Conservation (phyloP, 2,113 vertebrate genomes). For the Notarius quadriscutis region DNA sequence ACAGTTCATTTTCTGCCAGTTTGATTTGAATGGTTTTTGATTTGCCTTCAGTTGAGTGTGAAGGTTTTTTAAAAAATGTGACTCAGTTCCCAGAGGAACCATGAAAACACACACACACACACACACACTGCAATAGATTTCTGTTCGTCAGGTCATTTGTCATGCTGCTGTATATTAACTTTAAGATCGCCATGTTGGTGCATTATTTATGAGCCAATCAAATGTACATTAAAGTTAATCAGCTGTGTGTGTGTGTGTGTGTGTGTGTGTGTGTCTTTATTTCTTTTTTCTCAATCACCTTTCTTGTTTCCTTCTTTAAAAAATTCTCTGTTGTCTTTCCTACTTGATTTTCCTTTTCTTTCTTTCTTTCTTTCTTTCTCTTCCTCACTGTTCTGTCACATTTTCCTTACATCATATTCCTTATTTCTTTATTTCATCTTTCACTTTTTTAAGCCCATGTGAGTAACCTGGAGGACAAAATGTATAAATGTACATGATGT, state of each 20-base stretch:
- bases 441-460: neutral
- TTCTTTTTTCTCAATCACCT: neutral
- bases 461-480: neutral
- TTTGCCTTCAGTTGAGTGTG: slow-evolving; percentile 59
- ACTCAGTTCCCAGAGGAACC: neutral
- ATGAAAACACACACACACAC: neutral
- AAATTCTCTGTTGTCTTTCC: too few species aligned
- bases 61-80: slow-evolving; percentile 34
- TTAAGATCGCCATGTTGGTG: slow-evolving; percentile 37
- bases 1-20: neutral
- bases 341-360: neutral
- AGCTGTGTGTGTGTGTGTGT: slow-evolving; percentile 2
- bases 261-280: neutral
- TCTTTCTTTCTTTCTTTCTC: neutral
- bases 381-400: neutral
- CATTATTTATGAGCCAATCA: slow-evolving; percentile 40
- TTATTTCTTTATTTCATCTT: neutral
- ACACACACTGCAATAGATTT: slow-evolving; percentile 55
- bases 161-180: slow-evolving; percentile 58
- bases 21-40: slow-evolving; percentile 66
- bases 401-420: neutral
- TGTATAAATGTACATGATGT: neutral
- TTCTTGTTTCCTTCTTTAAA: too few species aligned
- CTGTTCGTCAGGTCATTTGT: slow-evolving; percentile 63
- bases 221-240: slow-evolving; percentile 41